phyloP scores from a whole-genome alignment of 1,140 invertebrate genomes.

The Camponotus floridanus region DNA sequence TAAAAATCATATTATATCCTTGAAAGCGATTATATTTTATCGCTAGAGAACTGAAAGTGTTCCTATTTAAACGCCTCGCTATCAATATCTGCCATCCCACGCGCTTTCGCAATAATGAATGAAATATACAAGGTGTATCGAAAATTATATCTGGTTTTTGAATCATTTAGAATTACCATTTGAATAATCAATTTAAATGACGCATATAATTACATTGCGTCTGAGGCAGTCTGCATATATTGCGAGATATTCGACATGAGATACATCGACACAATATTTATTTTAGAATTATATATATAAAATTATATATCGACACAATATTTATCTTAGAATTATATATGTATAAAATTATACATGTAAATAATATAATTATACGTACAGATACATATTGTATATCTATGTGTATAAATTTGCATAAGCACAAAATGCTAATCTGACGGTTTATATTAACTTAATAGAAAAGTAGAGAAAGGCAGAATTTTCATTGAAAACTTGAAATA shows the following conservation, averaged over 20 bases:
- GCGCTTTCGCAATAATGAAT: conserved; percentile 2
- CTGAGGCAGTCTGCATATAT: background rate
- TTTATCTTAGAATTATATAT: background rate
- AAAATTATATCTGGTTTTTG: background rate
- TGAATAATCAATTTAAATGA: conserved; percentile 14
- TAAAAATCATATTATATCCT: conserved; percentile 16
- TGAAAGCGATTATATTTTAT: conserved; percentile 51
- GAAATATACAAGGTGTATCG: conserved; percentile 19
- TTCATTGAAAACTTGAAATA: conserved; percentile 22
- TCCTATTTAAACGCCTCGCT: conserved; percentile 20
- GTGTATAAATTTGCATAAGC: background rate
- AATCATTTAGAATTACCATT: background rate
- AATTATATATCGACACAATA: background rate
- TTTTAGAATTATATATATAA: background rate
- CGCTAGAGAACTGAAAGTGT: conserved; percentile 37
- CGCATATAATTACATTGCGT: background rate
- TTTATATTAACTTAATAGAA: background rate
- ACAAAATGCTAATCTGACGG: background rate
- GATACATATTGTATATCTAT: too few relatives aligned
- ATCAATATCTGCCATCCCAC: conserved; percentile 24
- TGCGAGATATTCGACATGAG: background rate
- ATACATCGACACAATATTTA: background rate
- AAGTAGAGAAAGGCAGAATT: background rate
- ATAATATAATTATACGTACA: too few relatives aligned
- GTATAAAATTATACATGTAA: too few relatives aligned